Percentiles rank a stretch among this genome's conserved stretches.
phyloP scores from a whole-genome alignment of 2,888 invertebrate species.

The Allygus modestus region DNA sequence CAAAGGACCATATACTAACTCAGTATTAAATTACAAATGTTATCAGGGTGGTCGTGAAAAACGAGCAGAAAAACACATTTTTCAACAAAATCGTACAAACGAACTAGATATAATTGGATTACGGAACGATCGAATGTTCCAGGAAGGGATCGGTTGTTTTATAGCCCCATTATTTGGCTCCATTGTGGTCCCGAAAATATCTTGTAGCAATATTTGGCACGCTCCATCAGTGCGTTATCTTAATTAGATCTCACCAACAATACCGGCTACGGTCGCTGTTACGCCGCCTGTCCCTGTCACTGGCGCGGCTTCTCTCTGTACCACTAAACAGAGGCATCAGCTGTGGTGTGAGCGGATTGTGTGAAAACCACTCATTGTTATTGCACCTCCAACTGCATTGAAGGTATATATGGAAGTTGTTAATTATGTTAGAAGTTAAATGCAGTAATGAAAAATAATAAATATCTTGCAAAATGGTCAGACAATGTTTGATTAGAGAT shows the following conservation, averaged over 20 bases:
- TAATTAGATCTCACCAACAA: constrained; percentile 53
- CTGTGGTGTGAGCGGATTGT: too few relatives aligned
- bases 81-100: not conserved
- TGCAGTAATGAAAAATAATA: too few relatives aligned
- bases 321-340: not conserved
- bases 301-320: not conserved
- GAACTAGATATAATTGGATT: not conserved
- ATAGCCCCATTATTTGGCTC: constrained; percentile 35
- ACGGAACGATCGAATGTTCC: constrained; percentile 16
- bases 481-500: too few relatives aligned
- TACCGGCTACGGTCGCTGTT: not conserved
- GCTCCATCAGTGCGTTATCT: constrained; percentile 48
- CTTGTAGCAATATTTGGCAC: constrained; percentile 53
- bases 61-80: too few relatives aligned
- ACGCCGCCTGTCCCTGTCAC: constrained; percentile 1
- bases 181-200: constrained; percentile 50
- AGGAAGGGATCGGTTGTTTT: constrained; percentile 25
- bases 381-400: too few relatives aligned
- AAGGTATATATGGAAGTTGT: too few relatives aligned
- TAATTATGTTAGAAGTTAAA: too few relatives aligned
- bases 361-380: too few relatives aligned
- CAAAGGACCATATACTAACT: too few relatives aligned
- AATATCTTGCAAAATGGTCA: too few relatives aligned
- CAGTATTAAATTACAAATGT: too few relatives aligned
- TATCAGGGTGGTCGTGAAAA: too few relatives aligned